Evolutionary conservation across 2,888 invertebrate species (phyloP).

Genomic region (Nomada ferruginata): DNA sequence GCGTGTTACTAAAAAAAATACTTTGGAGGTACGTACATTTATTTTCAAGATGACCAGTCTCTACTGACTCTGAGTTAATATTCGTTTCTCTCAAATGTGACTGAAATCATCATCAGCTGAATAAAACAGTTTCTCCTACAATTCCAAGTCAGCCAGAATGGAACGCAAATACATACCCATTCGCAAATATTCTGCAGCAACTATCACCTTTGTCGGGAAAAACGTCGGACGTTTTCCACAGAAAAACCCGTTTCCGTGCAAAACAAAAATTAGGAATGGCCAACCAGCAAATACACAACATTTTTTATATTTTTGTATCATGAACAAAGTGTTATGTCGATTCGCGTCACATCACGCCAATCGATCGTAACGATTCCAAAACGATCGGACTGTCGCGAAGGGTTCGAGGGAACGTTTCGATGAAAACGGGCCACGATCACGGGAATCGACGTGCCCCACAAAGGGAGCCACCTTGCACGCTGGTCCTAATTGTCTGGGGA

Average conservation of each 20-base stretch:
- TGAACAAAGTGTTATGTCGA: no score
- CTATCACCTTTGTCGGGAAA: slow-evolving; percentile 1
- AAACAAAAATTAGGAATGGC: slow-evolving; percentile 6
- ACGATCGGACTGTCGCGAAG: slow-evolving; percentile 50
- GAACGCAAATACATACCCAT: neutral
- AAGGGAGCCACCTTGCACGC: slow-evolving; percentile 72
- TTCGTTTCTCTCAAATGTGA: no score
- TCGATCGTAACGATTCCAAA: slow-evolving; percentile 59
- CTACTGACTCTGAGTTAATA: no score
- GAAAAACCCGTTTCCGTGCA: neutral
- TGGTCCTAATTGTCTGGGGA: slow-evolving; percentile 72
- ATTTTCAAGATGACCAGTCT: no score
- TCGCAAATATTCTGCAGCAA: neutral
- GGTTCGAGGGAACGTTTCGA: slow-evolving; percentile 44
- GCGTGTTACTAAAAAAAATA: no score
- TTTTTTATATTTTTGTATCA: neutral
- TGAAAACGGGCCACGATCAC: slow-evolving; percentile 62
- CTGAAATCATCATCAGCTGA: no score
- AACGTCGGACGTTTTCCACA: neutral
- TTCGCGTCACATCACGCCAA: slow-evolving; percentile 37
- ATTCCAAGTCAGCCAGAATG: neutral
- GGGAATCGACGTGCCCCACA: slow-evolving; percentile 68
- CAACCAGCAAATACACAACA: neutral
- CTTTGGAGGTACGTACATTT: no score
- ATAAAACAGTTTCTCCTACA: no score